phyloP scores from a whole-genome alignment of 2,797 vertebrate genomes.

The Champsocephalus esox region DNA sequence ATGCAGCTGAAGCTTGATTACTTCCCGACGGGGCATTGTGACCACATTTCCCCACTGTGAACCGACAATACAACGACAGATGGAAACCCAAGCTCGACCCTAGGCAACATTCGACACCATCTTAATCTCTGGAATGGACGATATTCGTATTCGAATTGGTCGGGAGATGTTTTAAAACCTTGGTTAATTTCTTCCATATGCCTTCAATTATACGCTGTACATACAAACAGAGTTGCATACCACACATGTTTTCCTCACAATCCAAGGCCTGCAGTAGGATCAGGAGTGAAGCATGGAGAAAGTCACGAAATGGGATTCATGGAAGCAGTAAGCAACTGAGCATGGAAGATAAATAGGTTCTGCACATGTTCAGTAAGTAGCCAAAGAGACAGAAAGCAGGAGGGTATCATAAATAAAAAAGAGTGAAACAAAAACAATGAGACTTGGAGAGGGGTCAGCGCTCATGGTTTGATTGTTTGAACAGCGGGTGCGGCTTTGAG shows the following conservation, averaged over 20 bases:
- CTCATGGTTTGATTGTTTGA: slow-evolving; percentile 65
- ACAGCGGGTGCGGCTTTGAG: slow-evolving; percentile 44
- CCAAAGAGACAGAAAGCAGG: slow-evolving; percentile 18
- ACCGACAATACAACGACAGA: slow-evolving; percentile 41
- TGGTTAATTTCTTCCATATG: slow-evolving; percentile 73
- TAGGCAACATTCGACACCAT: slow-evolving; percentile 51
- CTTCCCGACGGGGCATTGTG: slow-evolving; percentile 44
- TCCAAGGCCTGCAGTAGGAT: slow-evolving; percentile 51
- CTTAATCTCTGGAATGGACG: slow-evolving; percentile 56
- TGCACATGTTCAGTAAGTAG: slow-evolving; percentile 41
- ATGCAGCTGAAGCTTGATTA: slow-evolving; percentile 50
- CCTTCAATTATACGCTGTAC: slow-evolving; percentile 59
- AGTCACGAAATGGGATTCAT: slow-evolving; percentile 39
- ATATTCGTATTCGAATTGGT: slow-evolving; percentile 68
- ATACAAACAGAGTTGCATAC: slow-evolving; percentile 65
- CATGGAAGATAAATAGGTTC: slow-evolving; percentile 35
- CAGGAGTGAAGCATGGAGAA: slow-evolving; percentile 50
- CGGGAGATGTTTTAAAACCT: slow-evolving; percentile 68
- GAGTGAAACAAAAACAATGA: slow-evolving; percentile 56
- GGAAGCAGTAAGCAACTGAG: slow-evolving; percentile 25
- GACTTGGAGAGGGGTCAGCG: slow-evolving; percentile 38
- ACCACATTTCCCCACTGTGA: slow-evolving; percentile 50
- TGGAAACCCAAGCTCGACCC: slow-evolving; percentile 47
- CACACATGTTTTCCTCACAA: slow-evolving; percentile 57
- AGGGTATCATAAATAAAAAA: slow-evolving; percentile 37